phyloP scores from a whole-genome alignment of 2,797 vertebrate species.

The Brachymystax lenok region DNA sequence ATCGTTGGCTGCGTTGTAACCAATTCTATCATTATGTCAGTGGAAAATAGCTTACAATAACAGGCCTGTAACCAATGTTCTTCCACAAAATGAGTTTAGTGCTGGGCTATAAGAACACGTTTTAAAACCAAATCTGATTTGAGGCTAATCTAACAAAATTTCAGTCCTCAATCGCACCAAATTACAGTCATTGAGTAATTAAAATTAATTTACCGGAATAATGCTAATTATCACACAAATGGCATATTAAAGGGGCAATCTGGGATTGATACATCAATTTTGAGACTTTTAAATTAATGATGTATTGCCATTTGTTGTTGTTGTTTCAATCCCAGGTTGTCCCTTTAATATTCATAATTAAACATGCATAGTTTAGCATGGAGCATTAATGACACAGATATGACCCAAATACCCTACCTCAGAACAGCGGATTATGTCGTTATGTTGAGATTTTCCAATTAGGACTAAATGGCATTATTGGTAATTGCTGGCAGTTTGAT shows the following conservation, averaged over 20 bases:
- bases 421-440: conserved; percentile 64
- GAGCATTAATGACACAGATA: conserved; percentile 70
- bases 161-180: conserved; percentile 37
- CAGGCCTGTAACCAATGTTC: neutral
- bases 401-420: conserved; percentile 69
- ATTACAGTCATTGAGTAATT: conserved; percentile 53
- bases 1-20: too few relatives aligned
- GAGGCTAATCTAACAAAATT: conserved; percentile 34
- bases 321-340: neutral
- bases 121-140: conserved; percentile 50
- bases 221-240: conserved; percentile 66
- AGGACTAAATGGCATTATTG: conserved; percentile 75
- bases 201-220: conserved; percentile 54
- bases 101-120: conserved; percentile 30
- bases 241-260: conserved; percentile 22
- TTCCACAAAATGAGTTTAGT: conserved; percentile 22
- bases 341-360: neutral
- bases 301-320: too few relatives aligned
- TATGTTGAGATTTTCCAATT: conserved; percentile 61
- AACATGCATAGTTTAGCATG: conserved; percentile 60
- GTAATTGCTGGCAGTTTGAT: conserved; percentile 66
- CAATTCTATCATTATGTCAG: neutral
- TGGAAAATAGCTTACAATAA: neutral
- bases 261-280: neutral
- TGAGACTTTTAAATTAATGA: neutral